Base-by-base conservation (phyloP, 2,888 invertebrate species). In the Nomada lathburiana region DNA sequence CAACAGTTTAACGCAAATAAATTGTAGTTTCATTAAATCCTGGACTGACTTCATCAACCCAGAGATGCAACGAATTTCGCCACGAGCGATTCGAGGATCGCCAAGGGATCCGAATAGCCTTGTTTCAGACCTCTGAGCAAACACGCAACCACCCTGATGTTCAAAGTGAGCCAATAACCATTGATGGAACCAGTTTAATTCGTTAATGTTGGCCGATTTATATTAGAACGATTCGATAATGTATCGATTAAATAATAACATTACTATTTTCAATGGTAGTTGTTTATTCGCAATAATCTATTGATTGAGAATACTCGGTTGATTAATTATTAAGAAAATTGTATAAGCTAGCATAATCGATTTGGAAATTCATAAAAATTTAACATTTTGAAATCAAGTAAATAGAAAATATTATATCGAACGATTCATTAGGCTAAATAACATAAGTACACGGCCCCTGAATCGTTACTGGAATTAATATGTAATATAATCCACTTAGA, bases 11-110 rank as follows among this genome's bases (percentile, higher is more conserved):
- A 55, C 10, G 60, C 68, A 69, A 57, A 75, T 60, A 64, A 68
- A 80, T 80, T 55, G 29, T 62, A 69, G 55, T 79, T 77, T 74
- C 74, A 67, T 74, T 74, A 74, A 72, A 74, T 67, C 74, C 60
- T 3, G 9, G 42, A 2, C 53, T 44, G 74, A 77, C 76, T 76
- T 44, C 50, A 18, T 64, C 72, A 36, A 23, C 36, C n/a, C 7
- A 2, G 64, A 23, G 55, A 52, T 63, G 23, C 23, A 11, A 11
- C 18, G 52, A 68, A 75, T 60, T 42, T 60, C 59, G 74, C 73
- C 69, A 20, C 47, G 29, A 59, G 59, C 47, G 13, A 36, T 63
- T 57, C 23, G 55, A 71, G 76, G 71, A 63, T 63, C 75, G 29
- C 26, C 75, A n/a, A 52, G 70, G 70, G 75, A 64, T 50, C 53